Percentiles rank a stretch among this genome's conserved stretches.
phyloP scores from a whole-genome alignment of 2,797 vertebrate genomes.

The Notolabrus celidotus region DNA sequence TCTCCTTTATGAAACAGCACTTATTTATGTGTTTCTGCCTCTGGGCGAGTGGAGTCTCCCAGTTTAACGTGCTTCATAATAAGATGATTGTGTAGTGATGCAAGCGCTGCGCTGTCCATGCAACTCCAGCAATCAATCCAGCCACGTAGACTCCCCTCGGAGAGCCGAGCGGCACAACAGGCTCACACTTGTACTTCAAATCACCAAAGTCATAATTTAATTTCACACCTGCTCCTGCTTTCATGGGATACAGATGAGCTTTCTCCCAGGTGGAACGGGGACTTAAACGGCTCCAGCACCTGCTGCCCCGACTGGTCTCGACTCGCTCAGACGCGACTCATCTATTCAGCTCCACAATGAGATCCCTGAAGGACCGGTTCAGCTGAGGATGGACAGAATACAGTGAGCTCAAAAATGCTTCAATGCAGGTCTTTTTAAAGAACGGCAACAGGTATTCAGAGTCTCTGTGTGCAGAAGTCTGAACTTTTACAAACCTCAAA shows the following conservation, averaged over 20 bases:
- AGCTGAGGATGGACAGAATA: neutral
- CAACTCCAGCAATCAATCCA: conserved; percentile 27
- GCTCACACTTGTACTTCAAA: conserved; percentile 39
- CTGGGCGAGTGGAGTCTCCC: neutral
- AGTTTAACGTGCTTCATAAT: conserved; percentile 5
- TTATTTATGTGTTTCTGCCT: neutral
- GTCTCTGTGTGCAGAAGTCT: neutral
- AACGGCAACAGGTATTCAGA: neutral
- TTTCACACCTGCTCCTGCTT: conserved; percentile 60
- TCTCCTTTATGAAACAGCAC: neutral
- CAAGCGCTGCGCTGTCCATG: neutral
- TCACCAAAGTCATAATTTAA: conserved; percentile 52
- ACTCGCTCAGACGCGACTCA: neutral
- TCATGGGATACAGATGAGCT: conserved; percentile 31
- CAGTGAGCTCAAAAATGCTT: neutral
- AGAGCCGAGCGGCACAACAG: conserved; percentile 22
- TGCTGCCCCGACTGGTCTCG: conserved; percentile 27
- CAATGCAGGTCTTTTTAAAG: neutral
- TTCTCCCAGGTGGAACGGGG: conserved; percentile 39
- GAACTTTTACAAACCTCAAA: neutral
- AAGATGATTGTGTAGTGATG: conserved; percentile 10
- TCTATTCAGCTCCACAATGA: conserved; percentile 10
- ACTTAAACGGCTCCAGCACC: conserved; percentile 26
- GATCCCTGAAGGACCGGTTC: neutral
- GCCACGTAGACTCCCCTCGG: conserved; percentile 11